phyloP scores from a whole-genome alignment of 64 coral and sea anemone species.

The Pachyseris speciosa region DNA sequence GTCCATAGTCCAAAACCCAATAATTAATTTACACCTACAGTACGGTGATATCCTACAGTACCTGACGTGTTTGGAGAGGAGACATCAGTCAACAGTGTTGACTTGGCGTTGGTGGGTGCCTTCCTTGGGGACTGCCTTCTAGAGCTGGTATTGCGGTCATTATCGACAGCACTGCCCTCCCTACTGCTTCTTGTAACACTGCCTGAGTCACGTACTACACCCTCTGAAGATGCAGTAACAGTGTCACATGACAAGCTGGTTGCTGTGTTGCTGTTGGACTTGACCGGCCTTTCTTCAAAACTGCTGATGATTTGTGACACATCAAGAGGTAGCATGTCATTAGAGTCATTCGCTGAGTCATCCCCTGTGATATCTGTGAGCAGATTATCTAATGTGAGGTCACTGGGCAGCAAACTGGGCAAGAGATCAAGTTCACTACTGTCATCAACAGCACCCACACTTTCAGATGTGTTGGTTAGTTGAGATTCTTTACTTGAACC shows the following conservation, averaged over 20 bases:
- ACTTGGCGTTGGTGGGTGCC: background rate
- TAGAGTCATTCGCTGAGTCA: background rate
- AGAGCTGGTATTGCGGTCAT: background rate
- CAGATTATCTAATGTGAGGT: background rate
- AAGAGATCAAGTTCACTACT: background rate
- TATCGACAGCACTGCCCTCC: background rate
- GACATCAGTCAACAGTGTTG: background rate
- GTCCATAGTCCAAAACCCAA: too few relatives aligned
- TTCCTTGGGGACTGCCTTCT: conserved; percentile 17
- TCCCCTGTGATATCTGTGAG: background rate
- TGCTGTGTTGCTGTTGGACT: background rate
- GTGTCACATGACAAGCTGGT: background rate
- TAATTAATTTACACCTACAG: too few relatives aligned
- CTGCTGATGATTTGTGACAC: conserved; percentile 16
- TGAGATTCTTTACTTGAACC: background rate
- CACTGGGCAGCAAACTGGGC: conserved; percentile 6
- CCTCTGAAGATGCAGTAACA: background rate
- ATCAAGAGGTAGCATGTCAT: conserved; percentile 1
- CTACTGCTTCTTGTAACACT: background rate
- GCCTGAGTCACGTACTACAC: background rate
- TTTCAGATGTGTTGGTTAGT: background rate
- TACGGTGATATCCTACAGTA: too few relatives aligned
- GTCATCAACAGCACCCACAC: background rate
- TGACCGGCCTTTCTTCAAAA: background rate
- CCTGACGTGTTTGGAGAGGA: background rate